A percentile compares a stretch with the other conserved stretches of the same genome.
phyloP scores from a whole-genome alignment of 2,113 vertebrate genomes.

The Murina feae region DNA sequence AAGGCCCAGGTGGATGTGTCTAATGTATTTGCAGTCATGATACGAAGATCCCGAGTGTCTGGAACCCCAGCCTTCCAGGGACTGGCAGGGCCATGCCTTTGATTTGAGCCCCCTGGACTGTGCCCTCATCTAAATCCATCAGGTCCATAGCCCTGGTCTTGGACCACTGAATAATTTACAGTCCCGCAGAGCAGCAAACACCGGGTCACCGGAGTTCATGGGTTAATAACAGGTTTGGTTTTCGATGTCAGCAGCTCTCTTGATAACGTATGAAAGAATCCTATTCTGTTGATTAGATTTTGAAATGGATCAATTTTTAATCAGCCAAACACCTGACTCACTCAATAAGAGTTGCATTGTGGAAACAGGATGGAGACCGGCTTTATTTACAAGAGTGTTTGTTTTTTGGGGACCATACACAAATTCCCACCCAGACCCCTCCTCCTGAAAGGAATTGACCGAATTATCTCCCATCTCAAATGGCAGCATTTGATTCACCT shows the following conservation, averaged over 20 bases:
- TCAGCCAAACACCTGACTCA: conserved; percentile 99
- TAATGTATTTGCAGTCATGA: conserved; percentile 91
- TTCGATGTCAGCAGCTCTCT: conserved; percentile 94
- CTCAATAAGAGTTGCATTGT: conserved; percentile 91
- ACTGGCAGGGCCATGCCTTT: conserved; percentile 78
- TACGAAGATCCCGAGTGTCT: conserved; percentile 77
- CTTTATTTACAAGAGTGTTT: conserved; percentile 97
- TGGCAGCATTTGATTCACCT: conserved; percentile 70
- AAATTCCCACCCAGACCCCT: conserved; percentile 76
- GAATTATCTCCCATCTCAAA: conserved; percentile 70
- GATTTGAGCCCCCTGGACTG: conserved; percentile 86
- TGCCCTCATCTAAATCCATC: conserved; percentile 87
- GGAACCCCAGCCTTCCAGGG: conserved; percentile 76
- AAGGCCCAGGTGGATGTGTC: conserved; percentile 58
- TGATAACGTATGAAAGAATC: conserved; percentile 96
- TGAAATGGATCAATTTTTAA: conserved; percentile 99
- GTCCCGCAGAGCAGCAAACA: conserved; percentile 83
- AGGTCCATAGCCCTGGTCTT: conserved; percentile 81
- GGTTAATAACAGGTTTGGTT: conserved; percentile 99
- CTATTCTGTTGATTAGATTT: conserved; percentile 99
- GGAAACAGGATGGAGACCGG: conserved; percentile 89
- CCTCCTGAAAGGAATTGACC: conserved; percentile 67
- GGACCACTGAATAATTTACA: conserved; percentile 97
- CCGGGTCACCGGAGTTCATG: conserved; percentile 88
- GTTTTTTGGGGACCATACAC: conserved; percentile 86